phyloP scores from a whole-genome alignment of 2,797 vertebrate species.

The Erithacus rubecula region DNA sequence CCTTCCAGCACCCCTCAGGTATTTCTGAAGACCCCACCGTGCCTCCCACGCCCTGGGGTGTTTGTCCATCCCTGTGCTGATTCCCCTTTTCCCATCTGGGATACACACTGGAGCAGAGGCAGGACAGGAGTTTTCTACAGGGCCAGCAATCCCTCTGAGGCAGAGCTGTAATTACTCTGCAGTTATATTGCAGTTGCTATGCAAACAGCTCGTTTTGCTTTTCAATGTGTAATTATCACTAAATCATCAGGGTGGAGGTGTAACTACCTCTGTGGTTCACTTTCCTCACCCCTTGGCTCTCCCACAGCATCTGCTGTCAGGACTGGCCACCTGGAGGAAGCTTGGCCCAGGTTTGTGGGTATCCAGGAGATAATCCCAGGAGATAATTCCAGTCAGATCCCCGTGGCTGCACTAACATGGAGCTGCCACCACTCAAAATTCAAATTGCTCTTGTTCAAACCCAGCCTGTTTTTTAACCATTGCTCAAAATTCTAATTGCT shows the following conservation, averaged over 20 bases:
- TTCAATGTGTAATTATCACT: constrained; percentile 29
- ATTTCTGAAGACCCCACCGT: background rate
- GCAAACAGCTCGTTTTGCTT: constrained; percentile 21
- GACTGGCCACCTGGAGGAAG: background rate
- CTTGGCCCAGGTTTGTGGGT: background rate
- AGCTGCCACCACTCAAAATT: background rate
- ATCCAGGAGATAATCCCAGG: background rate
- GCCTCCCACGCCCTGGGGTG: background rate
- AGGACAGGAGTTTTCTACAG: background rate
- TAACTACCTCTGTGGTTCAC: background rate
- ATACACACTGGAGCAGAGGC: background rate
- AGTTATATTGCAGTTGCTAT: constrained; percentile 21
- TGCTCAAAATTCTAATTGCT: background rate
- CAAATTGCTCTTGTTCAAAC: background rate
- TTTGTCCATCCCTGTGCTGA: background rate
- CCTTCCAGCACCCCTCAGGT: background rate
- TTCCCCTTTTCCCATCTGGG: background rate
- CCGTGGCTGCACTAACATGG: background rate
- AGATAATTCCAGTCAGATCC: background rate
- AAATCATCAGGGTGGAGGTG: constrained; percentile 39
- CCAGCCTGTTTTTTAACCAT: background rate
- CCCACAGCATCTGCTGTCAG: background rate
- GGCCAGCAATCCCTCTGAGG: background rate
- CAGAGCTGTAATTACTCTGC: constrained; percentile 8
- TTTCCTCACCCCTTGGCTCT: background rate